Base-by-base conservation (phyloP, 2,888 invertebrate genomes). In the Ophion ellenae region DNA sequence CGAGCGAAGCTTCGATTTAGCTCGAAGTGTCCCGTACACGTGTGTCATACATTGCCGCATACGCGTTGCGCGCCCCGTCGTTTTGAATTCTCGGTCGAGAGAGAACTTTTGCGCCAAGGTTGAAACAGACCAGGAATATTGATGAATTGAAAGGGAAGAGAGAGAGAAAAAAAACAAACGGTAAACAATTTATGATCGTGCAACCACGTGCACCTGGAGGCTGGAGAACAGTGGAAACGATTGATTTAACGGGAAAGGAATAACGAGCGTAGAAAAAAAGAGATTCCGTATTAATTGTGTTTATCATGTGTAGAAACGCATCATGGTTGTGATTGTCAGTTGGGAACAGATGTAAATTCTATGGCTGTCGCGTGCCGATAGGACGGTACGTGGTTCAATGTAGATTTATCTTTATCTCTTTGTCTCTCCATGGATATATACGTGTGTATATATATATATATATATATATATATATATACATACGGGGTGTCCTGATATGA, bases 361-460 rank as follows among this genome's bases (percentile, higher is more conserved):
- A 53, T 17, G 71, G 66, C 45, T 53, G 77, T 81, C 80, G 83
- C 85, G 83, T 83, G 85, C 80, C 80, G 40, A 81, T 76, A 77
- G 24, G 28, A 40, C 40, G 28, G 63, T 70, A 63, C 69, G 40
- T 47, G 53, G 63, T 57, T 79, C 83, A 20, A 79, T 79, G 67
- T 20, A 53, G 47, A 74, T 83, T 61, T 59, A 14, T 53, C 14
- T 53, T 4, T 53, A 3, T 4, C 17, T 53, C 53, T 53, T 14
- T 53, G 14, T 53, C 53, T 10, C 47, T 47, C 47, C 17, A 1
- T 47, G 9, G 6, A 7, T 47, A 7, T 47, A 2, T 53, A 11
- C 14, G 14, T 53, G 14, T 11, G 14, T 53, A 11, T 53, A 14
- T 53, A 53, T 36, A 36, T 36, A 36, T 36, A 36, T 36, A 36